Conservation (phyloP, 2,797 vertebrate species). For the Labeo calbasu region DNA sequence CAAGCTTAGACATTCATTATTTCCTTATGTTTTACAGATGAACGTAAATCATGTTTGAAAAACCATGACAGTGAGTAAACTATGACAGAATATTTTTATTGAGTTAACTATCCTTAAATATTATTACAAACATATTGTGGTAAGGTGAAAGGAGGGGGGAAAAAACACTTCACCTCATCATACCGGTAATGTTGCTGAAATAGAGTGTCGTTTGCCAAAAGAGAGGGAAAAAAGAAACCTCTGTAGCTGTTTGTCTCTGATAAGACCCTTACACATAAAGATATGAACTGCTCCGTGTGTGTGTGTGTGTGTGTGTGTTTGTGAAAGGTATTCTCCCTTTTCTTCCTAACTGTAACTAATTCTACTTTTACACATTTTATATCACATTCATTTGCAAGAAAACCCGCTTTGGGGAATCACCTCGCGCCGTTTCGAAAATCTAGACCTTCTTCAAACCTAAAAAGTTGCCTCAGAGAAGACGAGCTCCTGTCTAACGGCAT, state of each 20-base stretch:
- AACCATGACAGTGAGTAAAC: not conserved
- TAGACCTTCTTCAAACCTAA: constrained; percentile 79
- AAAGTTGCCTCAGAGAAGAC: constrained; percentile 83
- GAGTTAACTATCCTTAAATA: not conserved
- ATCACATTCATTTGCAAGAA: constrained; percentile 63
- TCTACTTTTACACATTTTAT: constrained; percentile 60
- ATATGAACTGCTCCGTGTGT: constrained; percentile 46
- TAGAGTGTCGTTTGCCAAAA: constrained; percentile 56
- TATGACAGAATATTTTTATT: not conserved
- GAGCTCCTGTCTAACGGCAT: constrained; percentile 87
- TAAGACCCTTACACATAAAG: constrained; percentile 59
- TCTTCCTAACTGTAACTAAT: constrained; percentile 32
- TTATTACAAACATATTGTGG: not conserved
- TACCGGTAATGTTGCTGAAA: constrained; percentile 46
- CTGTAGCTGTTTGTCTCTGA: constrained; percentile 63
- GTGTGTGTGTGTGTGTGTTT: constrained; percentile 32
- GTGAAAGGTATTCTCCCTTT: constrained; percentile 42
- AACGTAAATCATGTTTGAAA: not conserved
- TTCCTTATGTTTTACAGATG: not conserved
- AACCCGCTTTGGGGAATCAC: constrained; percentile 43
- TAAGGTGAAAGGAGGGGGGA: constrained; percentile 1
- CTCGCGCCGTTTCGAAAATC: constrained; percentile 75
- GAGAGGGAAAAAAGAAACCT: constrained; percentile 50
- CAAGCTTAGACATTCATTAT: not conserved
- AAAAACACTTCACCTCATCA: constrained; percentile 53